A percentile compares a stretch with the other conserved stretches of the same genome.
Conservation (phyloP, 2,797 vertebrate genomes). For the Hoplostethus mediterraneus region DNA sequence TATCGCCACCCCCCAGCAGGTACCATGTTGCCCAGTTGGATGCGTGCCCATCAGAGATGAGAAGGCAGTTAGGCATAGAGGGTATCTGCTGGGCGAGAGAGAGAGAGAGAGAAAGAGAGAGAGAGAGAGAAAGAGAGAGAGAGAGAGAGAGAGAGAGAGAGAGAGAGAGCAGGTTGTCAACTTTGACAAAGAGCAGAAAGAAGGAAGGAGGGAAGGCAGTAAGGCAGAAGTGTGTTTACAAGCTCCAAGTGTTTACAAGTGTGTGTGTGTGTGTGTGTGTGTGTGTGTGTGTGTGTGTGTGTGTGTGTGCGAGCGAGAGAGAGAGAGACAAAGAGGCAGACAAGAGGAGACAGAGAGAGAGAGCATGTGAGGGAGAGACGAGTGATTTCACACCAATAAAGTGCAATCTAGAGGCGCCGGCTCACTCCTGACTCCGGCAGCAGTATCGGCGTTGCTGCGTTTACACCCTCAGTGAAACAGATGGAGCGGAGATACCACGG, state of each 20-base stretch:
- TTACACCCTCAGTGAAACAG: conserved; percentile 64
- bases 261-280: conserved; percentile 1
- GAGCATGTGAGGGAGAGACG: conserved; percentile 27
- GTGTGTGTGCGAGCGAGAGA: background rate
- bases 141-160: background rate
- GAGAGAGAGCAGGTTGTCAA: conserved; percentile 54
- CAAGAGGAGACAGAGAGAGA: conserved; percentile 19
- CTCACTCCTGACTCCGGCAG: conserved; percentile 63
- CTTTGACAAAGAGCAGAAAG: conserved; percentile 60
- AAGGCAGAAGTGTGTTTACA: conserved; percentile 53
- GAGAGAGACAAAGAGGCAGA: conserved; percentile 23
- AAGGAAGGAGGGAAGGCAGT: conserved; percentile 24
- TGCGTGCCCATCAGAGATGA: conserved; percentile 23
- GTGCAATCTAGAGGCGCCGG: conserved; percentile 66
- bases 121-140: conserved; percentile 6
- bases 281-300: conserved; percentile 32
- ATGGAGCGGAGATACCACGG: conserved; percentile 48
- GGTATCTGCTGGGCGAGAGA: conserved; percentile 26
- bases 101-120: conserved; percentile 13
- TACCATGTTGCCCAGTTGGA: conserved; percentile 38
- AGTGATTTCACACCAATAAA: conserved; percentile 64
- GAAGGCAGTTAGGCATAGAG: conserved; percentile 32
- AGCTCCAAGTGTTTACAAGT: conserved; percentile 57
- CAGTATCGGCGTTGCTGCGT: conserved; percentile 51
- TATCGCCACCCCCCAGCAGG: conserved; percentile 26